Percentiles rank a stretch among this genome's conserved stretches.
Conservation (phyloP, 2,113 vertebrate species). For the Camelus dromedarius region DNA sequence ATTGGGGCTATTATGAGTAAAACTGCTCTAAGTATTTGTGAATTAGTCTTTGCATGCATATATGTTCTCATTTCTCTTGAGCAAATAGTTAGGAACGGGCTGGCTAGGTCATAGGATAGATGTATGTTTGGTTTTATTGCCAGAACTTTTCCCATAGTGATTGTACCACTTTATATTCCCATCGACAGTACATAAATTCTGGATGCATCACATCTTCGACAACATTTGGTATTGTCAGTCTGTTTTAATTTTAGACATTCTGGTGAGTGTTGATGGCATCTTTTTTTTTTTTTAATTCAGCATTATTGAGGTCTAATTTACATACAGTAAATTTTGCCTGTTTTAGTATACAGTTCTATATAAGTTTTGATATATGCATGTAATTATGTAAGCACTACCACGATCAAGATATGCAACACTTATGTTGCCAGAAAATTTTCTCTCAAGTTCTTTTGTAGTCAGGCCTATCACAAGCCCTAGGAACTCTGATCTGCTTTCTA, state of each 20-base stretch:
- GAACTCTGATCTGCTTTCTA: background rate
- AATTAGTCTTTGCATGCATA: background rate
- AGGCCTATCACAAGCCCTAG: background rate
- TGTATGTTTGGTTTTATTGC: background rate
- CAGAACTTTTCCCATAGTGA: background rate
- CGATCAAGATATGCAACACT: background rate
- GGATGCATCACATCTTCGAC: background rate
- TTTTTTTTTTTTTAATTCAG: background rate
- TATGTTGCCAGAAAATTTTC: background rate
- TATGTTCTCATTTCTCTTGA: constrained; percentile 22
- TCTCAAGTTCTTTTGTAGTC: background rate
- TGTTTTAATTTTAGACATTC: constrained; percentile 37
- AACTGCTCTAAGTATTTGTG: background rate
- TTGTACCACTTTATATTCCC: background rate
- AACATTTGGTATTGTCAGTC: background rate
- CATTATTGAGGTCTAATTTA: constrained; percentile 13
- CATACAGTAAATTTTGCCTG: background rate
- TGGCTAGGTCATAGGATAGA: background rate
- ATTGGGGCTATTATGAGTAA: background rate
- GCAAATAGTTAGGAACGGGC: background rate
- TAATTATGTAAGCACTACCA: background rate
- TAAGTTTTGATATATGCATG: background rate
- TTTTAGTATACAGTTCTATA: background rate
- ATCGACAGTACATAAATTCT: background rate
- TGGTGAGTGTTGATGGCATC: background rate